Evolutionary conservation across 2,113 vertebrate genomes (phyloP).

Genomic region (Thermophis baileyi): DNA sequence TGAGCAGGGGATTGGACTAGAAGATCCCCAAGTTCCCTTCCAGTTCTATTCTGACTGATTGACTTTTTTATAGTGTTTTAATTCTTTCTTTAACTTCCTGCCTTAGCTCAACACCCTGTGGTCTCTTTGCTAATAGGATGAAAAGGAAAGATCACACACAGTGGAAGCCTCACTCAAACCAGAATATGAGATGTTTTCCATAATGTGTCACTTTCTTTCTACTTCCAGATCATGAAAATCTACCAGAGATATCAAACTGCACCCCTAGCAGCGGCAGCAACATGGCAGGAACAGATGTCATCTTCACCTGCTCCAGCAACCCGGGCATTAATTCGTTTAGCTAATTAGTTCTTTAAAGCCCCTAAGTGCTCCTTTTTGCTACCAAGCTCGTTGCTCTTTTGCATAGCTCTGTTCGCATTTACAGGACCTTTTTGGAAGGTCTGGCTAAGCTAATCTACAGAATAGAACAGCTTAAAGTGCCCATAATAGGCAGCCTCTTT

Average conservation of each 20-base stretch:
- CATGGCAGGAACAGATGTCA: constrained; percentile 30
- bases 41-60: too few species aligned
- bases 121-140: not conserved
- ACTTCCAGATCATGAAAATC: not conserved
- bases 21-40: too few species aligned
- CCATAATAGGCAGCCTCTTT: constrained; percentile 35
- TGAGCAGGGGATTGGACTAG: too few species aligned
- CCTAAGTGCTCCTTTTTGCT: constrained; percentile 35
- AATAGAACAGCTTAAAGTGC: constrained; percentile 25
- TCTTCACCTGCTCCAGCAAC: constrained; percentile 35
- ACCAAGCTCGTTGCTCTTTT: constrained; percentile 34
- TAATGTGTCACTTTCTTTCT: not conserved
- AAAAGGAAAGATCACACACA: not conserved
- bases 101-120: not conserved
- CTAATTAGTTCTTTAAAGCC: constrained; percentile 43
- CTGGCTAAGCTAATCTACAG: constrained; percentile 35
- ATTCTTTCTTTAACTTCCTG: not conserved
- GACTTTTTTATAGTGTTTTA: not conserved
- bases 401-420: constrained; percentile 23
- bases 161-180: not conserved
- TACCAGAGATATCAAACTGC: constrained; percentile 3
- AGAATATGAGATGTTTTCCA: not conserved
- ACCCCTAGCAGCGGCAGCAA: constrained; percentile 12
- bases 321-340: constrained; percentile 35
- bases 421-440: constrained; percentile 38